A percentile compares a stretch with the other conserved stretches of the same genome.
Conservation (phyloP, 2,888 invertebrate genomes). For the Andrena fulva region DNA sequence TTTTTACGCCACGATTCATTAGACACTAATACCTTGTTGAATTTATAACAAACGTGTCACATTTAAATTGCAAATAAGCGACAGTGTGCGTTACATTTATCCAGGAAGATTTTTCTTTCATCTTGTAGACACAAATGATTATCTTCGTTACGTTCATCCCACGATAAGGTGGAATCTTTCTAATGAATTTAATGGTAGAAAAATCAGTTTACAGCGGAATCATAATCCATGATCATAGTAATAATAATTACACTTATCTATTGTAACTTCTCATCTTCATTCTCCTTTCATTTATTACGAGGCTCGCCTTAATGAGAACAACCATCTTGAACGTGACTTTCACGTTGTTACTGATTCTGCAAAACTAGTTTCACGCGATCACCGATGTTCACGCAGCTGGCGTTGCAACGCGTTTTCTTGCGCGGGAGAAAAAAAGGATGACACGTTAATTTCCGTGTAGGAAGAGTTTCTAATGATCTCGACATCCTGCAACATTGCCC, state of each 20-base stretch:
- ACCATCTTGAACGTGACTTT: slow-evolving; percentile 38
- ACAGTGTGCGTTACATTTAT: not conserved
- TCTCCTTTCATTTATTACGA: slow-evolving; percentile 29
- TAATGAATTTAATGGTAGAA: not conserved
- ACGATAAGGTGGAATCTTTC: not conserved
- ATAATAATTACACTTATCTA: slow-evolving; percentile 15
- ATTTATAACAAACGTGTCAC: not conserved
- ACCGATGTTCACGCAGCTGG: slow-evolving; percentile 31
- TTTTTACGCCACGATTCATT: not conserved
- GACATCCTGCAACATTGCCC: not conserved
- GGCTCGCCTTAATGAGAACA: slow-evolving; percentile 17
- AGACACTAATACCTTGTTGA: not conserved
- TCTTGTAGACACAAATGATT: not conserved
- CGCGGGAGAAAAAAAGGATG: slow-evolving; percentile 16
- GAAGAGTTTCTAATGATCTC: slow-evolving; percentile 40
- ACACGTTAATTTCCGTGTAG: slow-evolving; percentile 8
- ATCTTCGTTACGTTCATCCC: not conserved
- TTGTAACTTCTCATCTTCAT: not conserved
- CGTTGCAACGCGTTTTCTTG: slow-evolving; percentile 16
- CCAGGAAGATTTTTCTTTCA: not conserved
- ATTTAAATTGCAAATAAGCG: not conserved
- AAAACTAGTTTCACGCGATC: slow-evolving; percentile 17
- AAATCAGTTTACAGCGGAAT: not conserved
- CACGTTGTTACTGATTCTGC: slow-evolving; percentile 34
- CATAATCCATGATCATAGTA: not conserved